These are phyloP conservation scores for Erythrocebus patas DNA, from an alignment of 2,113 vertebrate genomes.

Conservation along the genomic window DNA sequence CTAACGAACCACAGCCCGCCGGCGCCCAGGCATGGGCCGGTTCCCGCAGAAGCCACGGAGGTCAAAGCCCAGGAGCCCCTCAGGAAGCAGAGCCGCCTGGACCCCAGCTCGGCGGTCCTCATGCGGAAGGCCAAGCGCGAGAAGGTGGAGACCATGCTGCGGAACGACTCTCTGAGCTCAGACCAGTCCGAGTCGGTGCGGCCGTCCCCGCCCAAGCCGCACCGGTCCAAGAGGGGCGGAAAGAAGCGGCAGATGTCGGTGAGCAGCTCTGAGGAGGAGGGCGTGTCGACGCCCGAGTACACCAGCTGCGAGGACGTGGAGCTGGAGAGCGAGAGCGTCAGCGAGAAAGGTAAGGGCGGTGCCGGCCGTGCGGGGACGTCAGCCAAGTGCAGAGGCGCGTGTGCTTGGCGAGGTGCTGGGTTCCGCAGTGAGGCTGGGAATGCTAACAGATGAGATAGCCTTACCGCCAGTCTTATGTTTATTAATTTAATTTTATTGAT, in stretches of 20 bases:
- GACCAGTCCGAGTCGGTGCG: conserved; percentile 97
- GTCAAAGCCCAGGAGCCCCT: conserved; percentile 89
- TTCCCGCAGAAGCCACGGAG: conserved; percentile 82
- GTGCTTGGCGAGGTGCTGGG: rapidly evolving
- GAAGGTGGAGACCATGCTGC: conserved; percentile 93
- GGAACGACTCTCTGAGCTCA: conserved; percentile 98
- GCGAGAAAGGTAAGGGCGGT: conserved; percentile 93
- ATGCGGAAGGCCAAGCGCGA: conserved; percentile 91
- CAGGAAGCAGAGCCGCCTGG: conserved; percentile 89
- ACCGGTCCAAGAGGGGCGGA: conserved; percentile 92
- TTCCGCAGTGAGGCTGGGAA: not conserved
- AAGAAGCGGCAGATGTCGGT: conserved; percentile 99
- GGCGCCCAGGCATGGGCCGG: conserved; percentile 83
- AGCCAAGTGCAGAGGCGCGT: not conserved
- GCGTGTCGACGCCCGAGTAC: conserved; percentile 98
- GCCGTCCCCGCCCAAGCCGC: conserved; percentile 94
- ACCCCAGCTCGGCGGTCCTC: conserved; percentile 87
- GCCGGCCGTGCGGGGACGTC: not conserved
- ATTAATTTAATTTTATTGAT: not conserved
- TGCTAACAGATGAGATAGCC: too few relatives aligned
- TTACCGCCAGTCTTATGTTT: not conserved
- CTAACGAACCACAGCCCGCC: conserved; percentile 85
- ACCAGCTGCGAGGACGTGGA: conserved; percentile 99
- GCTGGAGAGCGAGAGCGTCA: conserved; percentile 96
- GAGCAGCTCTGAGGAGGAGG: conserved; percentile 99